Evolutionary conservation across 2,888 invertebrate genomes (phyloP).

Genomic region (Lochmaea crataegi): DNA sequence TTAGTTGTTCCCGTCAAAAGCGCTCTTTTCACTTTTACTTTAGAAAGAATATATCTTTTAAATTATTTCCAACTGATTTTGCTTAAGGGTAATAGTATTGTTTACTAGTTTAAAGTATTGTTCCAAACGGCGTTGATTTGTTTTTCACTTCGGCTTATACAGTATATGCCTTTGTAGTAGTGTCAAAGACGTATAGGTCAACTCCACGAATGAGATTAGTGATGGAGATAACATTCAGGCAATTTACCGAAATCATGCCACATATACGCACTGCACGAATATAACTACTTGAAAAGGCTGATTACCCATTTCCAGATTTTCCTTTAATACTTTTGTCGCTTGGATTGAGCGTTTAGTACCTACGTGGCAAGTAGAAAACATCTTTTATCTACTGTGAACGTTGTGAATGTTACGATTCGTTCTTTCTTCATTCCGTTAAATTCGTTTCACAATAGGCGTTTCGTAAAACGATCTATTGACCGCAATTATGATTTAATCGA

Average conservation of each 20-base stretch:
- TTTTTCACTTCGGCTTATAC: neutral
- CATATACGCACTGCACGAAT: slow-evolving; percentile 50
- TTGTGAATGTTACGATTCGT: neutral
- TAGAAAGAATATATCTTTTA: too few species aligned
- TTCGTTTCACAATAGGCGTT: too few species aligned
- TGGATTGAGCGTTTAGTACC: neutral
- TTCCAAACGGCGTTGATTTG: slow-evolving; percentile 15
- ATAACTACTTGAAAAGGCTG: slow-evolving; percentile 32
- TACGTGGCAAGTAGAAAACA: slow-evolving; percentile 14
- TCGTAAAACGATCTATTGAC: too few species aligned
- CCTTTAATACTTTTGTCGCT: slow-evolving; percentile 11
- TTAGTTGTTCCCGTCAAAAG: too few species aligned
- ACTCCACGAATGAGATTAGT: slow-evolving; percentile 61
- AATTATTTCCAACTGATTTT: too few species aligned
- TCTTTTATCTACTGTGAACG: neutral
- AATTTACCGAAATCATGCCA: slow-evolving; percentile 64
- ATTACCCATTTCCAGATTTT: slow-evolving; percentile 25
- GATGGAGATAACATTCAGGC: slow-evolving; percentile 58
- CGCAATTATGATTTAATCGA: too few species aligned
- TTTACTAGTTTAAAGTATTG: neutral
- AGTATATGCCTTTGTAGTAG: slow-evolving; percentile 23
- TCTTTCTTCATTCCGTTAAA: too few species aligned
- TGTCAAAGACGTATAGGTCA: slow-evolving; percentile 57
- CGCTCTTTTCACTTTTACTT: too few species aligned
- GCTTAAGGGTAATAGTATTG: too few species aligned